Base-by-base conservation (phyloP, 2,797 vertebrate genomes). In the Podargus strigoides region DNA sequence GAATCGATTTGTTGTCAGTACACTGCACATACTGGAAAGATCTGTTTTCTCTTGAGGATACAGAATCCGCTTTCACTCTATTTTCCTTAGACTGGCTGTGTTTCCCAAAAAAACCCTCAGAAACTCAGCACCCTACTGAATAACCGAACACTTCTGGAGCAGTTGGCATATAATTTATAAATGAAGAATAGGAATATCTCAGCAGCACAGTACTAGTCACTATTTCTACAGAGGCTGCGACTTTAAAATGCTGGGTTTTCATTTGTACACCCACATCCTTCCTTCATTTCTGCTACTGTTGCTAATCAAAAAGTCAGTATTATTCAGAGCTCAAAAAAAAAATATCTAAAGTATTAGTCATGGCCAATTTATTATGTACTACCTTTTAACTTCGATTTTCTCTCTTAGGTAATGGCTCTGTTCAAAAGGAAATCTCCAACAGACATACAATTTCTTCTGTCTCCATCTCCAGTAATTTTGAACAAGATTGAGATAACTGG, bases 41-140 rank as follows among this genome's bases (percentile, higher is more conserved):
- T 97, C 69, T 89, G 73, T 96, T 97, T 97, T 78, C 94, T 93
- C 86, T 74, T 34, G n/a, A 93, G 59, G 97, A 73, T 44, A 67
- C 23, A 83, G 85, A 96, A 91, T 92, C 88, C 97, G 94, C 97
- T 97, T 96, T 95, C 90, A 95, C 96, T 96, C 92, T 93, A 83
- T 95, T 96, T 80, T 96, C 88, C 96, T 94, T 86, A 30, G 28
- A 77, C 85, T 96, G 83, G 60, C 55, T 83, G 67, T 47, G 52
- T 75, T 76, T 77, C 36, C 36, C 22, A 3, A n/a, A 55, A 72
- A 67, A 90, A 27, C 80, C 67, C 22, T 44, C 75, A 80, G 55
- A 49, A 72, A 75, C 93, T 92, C 82, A 91, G 90, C 84, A 94
- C 81, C 91, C 89, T 94, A 74, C 50, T 73, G 73, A 88, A 83